Evolutionary conservation across 2,888 invertebrate species (phyloP), one percentile per base, ranked within the genome.

Genomic region (Isotomurus palustris): DNA sequence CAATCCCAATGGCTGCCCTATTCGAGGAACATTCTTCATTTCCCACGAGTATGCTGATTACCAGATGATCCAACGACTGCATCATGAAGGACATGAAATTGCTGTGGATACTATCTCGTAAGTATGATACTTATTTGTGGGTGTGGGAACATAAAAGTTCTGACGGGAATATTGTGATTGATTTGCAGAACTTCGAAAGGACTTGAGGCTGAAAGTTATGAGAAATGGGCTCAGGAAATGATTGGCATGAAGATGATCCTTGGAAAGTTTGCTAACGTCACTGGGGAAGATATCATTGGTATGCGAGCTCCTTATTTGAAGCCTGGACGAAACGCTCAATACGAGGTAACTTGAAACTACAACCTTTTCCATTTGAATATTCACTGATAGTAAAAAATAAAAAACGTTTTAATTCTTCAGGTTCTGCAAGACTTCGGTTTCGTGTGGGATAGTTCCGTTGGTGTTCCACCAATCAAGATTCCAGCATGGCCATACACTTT

Each of bases 401-500:
- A 32, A 32, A 10, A 14, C 14, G 32, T 10, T 14, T 32, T 32
- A 32, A 32, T 10, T 32, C 8, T 32, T 32, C 14, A 88, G 87
- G 89, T 94, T 60, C 79, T 96, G 72, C 87, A 91, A 79, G 92
- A 93, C 76, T 92, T 91, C 74, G 90, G 88, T 6, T 92, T 88
- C 76, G 88, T 91, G 72, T 94, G 92, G 76, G 93, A 94, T 76
- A 91, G 92, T 73, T 92, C 92, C 2, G 83, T 93, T 71, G 88
- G 91, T 56, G 88, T 87, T 52, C 91, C 91, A 0, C 88, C 91
- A 10, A 75, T 83, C 10, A 80, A 84, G 52, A 81, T 87, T 19
- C 91, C 91, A 12, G 83, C 90, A 53, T 94, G 94, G 94, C 95
- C 94, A 0, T 94, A 94, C 77, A 94, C 94, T 0, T 80, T 95